Percentiles rank a stretch among this genome's conserved stretches.
Conservation (phyloP, 2,888 invertebrate genomes). For the Andrena marginata region DNA sequence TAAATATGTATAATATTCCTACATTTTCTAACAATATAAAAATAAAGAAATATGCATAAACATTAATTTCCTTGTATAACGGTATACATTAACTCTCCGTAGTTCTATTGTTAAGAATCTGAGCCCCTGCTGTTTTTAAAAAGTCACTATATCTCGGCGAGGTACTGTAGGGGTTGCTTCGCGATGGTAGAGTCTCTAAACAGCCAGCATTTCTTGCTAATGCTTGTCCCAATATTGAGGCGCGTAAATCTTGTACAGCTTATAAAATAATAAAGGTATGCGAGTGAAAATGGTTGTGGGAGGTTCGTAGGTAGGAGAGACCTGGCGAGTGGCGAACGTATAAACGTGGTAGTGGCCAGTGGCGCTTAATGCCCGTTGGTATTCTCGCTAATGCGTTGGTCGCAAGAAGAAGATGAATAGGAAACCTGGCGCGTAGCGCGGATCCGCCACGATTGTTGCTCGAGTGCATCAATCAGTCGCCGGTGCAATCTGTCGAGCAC, state of each 20-base stretch:
- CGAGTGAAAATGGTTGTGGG: conserved; percentile 3
- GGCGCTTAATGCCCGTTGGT: conserved; percentile 71
- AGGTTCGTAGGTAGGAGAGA: conserved; percentile 15
- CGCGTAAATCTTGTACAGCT: conserved; percentile 10
- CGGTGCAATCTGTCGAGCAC: conserved; percentile 82
- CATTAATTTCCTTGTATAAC: too few relatives aligned
- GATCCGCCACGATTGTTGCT: conserved; percentile 70
- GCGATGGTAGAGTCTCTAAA: not conserved
- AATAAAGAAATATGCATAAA: too few relatives aligned
- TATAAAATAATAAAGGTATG: conserved; percentile 32
- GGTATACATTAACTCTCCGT: too few relatives aligned
- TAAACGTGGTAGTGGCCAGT: conserved; percentile 65
- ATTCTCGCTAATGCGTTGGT: conserved; percentile 76
- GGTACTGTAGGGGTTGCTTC: too few relatives aligned
- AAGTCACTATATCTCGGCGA: not conserved
- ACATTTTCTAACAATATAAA: too few relatives aligned
- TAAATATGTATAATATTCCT: too few relatives aligned
- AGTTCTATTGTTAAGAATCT: not conserved
- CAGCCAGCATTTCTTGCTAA: not conserved
- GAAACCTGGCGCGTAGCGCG: conserved; percentile 67
- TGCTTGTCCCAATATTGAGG: not conserved
- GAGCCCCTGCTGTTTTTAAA: not conserved
- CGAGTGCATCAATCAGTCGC: conserved; percentile 81
- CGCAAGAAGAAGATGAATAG: conserved; percentile 80
- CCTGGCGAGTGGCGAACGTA: conserved; percentile 21